Conservation (phyloP, 2,113 vertebrate species). For the Psilopogon haemacephalus region DNA sequence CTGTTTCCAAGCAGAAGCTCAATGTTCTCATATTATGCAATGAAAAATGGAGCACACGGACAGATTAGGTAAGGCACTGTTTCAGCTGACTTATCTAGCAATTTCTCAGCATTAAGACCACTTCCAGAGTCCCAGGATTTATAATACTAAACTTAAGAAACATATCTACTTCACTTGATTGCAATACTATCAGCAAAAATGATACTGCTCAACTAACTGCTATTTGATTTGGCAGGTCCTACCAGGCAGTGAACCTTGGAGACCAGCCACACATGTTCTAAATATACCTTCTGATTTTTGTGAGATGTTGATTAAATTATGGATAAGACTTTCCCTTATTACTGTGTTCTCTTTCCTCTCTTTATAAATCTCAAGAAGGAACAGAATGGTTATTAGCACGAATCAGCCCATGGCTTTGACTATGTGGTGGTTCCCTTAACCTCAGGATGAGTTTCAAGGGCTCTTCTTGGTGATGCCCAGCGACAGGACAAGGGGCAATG, state of each 20-base stretch:
- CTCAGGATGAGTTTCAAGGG: not conserved
- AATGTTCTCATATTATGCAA: not conserved
- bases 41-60: not conserved
- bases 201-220: not conserved
- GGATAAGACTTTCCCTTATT: not conserved
- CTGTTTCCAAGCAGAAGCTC: not conserved
- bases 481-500: no score
- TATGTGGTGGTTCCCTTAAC: not conserved
- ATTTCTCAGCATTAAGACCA: not conserved
- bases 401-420: not conserved
- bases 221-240: constrained; percentile 1
- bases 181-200: not conserved
- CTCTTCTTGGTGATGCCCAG: no score
- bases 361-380: not conserved
- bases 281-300: constrained; percentile 26
- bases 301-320: not conserved
- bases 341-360: not conserved
- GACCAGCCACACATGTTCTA: constrained; percentile 8
- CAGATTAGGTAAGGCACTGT: not conserved
- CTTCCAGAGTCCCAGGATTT: not conserved
- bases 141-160: not conserved
- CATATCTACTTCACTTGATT: not conserved
- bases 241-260: not conserved
- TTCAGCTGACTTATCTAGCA: not conserved
- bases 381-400: not conserved